These are phyloP conservation scores for Amiota minor DNA, from an alignment of 2,888 invertebrate genomes.

Conservation along the genomic window DNA sequence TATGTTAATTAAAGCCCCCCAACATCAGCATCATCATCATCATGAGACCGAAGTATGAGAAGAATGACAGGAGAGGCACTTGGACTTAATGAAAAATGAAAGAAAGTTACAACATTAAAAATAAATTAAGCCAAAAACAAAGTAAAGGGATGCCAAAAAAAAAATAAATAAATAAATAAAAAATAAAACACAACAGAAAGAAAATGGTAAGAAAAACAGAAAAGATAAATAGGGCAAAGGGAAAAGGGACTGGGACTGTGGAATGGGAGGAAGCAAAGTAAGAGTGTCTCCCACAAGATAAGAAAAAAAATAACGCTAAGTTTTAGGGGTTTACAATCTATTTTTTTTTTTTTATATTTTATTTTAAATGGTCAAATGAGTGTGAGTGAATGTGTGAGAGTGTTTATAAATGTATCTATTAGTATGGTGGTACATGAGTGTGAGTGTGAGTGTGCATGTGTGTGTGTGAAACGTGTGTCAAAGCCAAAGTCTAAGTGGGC, in stretches of 20 bases:
- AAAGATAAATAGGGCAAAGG: constrained; percentile 6
- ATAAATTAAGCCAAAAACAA: constrained; percentile 34
- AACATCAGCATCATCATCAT: too few relatives aligned
- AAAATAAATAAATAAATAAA: constrained; percentile 32
- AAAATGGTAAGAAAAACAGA: constrained; percentile 15
- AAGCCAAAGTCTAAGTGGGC: too few relatives aligned
- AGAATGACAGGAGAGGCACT: too few relatives aligned
- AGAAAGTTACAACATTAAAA: constrained; percentile 32
- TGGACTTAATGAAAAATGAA: neutral
- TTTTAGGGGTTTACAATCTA: neutral
- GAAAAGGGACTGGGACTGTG: neutral
- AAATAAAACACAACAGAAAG: constrained; percentile 16
- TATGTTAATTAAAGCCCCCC: constrained; percentile 45
- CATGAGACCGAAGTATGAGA: too few relatives aligned
- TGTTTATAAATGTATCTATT: too few relatives aligned
- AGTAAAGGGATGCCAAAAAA: constrained; percentile 23
- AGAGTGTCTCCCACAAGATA: neutral
- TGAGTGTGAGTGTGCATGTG: too few relatives aligned
- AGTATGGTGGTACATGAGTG: too few relatives aligned
- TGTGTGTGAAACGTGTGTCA: too few relatives aligned
- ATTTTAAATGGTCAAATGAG: neutral
- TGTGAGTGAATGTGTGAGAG: too few relatives aligned
- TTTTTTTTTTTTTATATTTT: constrained; percentile 1
- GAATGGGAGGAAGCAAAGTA: neutral
- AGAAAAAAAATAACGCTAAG: neutral